These are phyloP conservation scores for Megaceryle alcyon DNA, from an alignment of 2,797 vertebrate species.

Conservation along the genomic window DNA sequence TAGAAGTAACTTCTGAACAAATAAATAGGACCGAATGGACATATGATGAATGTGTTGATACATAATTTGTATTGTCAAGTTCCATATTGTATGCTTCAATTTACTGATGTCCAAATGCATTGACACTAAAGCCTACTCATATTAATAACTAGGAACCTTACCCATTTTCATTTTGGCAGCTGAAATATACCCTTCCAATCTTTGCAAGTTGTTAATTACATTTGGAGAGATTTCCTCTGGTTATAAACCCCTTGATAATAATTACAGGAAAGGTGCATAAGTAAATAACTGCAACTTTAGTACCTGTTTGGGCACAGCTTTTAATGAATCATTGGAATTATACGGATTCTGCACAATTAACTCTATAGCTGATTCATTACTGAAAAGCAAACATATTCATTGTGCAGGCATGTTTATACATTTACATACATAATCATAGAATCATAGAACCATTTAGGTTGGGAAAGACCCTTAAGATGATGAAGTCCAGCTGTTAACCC, in stretches of 20 bases:
- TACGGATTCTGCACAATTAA: not conserved
- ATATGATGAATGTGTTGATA: not conserved
- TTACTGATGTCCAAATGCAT: not conserved
- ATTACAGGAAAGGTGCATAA: not conserved
- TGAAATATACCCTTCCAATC: not conserved
- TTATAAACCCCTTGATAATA: constrained; percentile 28
- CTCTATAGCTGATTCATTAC: not conserved
- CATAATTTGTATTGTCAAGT: not conserved
- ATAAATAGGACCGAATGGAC: not conserved
- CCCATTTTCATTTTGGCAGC: not conserved
- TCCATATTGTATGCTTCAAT: not conserved
- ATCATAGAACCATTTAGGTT: not conserved
- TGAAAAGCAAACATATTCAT: not conserved
- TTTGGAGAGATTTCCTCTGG: constrained; percentile 7
- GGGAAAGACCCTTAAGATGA: not conserved
- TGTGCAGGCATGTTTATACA: not conserved
- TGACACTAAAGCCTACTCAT: not conserved
- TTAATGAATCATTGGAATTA: not conserved
- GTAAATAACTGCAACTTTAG: not conserved
- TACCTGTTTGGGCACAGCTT: not conserved
- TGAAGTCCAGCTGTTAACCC: not conserved
- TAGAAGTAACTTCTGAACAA: constrained; percentile 31
- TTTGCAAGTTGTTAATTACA: constrained; percentile 9
- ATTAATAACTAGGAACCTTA: not conserved
- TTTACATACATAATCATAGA: not conserved